Evolutionary conservation across 2,113 vertebrate species (phyloP).

Genomic region (Festucalex cinctus): DNA sequence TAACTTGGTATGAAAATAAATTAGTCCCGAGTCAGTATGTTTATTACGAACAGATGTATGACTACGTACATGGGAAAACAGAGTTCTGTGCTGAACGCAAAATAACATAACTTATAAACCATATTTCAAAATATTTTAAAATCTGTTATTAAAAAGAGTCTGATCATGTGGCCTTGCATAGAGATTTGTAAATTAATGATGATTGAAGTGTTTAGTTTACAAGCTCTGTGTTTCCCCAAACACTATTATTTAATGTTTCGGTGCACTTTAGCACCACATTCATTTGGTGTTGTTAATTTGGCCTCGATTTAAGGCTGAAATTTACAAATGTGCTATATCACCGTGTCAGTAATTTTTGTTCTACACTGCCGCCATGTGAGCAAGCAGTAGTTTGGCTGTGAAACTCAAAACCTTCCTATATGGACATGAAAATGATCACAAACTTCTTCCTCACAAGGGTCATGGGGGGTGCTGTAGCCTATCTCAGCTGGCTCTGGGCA

Average conservation of each 20-base stretch:
- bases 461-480: too few relatives aligned
- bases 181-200: neutral
- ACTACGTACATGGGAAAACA: conserved; percentile 13
- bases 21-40: conserved; percentile 21
- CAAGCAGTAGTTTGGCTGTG: too few relatives aligned
- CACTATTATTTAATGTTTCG: neutral
- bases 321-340: too few relatives aligned
- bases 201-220: neutral
- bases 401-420: too few relatives aligned
- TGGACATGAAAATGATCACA: too few relatives aligned
- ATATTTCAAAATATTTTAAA: neutral
- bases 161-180: neutral
- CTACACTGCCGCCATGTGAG: too few relatives aligned
- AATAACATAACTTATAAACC: neutral
- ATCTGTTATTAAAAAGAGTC: neutral
- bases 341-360: too few relatives aligned
- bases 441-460: too few relatives aligned
- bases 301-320: neutral
- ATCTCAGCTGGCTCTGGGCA: too few relatives aligned
- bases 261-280: neutral
- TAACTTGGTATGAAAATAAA: conserved; percentile 43
- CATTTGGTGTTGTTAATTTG: neutral
- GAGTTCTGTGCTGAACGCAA: conserved; percentile 18
- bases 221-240: neutral
- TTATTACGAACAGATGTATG: conserved; percentile 44